These are phyloP conservation scores for Yponomeuta evonymella DNA, from an alignment of 2,888 invertebrate genomes.

Conservation along the genomic window DNA sequence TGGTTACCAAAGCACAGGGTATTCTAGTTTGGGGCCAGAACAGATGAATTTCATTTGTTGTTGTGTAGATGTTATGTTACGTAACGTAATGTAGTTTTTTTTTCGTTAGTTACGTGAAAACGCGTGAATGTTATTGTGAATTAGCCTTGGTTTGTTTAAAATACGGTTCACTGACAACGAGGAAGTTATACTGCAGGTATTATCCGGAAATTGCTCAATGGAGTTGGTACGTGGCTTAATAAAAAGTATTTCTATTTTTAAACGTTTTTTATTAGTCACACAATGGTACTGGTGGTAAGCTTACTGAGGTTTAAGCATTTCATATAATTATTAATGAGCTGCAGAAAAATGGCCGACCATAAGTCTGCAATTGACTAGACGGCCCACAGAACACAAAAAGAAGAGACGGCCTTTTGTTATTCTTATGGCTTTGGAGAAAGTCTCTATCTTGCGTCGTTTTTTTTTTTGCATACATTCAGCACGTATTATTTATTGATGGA, in stretches of 20 bases:
- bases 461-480: not conserved
- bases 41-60: too few species aligned
- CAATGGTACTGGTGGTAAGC: not conserved
- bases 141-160: not conserved
- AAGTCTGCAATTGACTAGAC: not conserved
- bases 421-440: not conserved
- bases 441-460: not conserved
- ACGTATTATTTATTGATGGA: too few species aligned
- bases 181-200: not conserved
- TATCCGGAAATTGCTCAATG: not conserved
- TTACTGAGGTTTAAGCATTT: not conserved
- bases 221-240: not conserved
- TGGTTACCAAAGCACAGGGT: too few species aligned
- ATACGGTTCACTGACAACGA: not conserved
- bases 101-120: not conserved
- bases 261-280: not conserved
- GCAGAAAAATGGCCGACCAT: not conserved
- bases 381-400: too few species aligned
- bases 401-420: not conserved
- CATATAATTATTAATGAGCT: not conserved
- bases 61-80: not conserved
- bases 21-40: not conserved
- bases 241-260: not conserved
- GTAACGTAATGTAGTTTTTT: not conserved
- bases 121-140: not conserved